Evolutionary conservation across 2,113 vertebrate genomes (phyloP).

Genomic region (Xenus cinereus): DNA sequence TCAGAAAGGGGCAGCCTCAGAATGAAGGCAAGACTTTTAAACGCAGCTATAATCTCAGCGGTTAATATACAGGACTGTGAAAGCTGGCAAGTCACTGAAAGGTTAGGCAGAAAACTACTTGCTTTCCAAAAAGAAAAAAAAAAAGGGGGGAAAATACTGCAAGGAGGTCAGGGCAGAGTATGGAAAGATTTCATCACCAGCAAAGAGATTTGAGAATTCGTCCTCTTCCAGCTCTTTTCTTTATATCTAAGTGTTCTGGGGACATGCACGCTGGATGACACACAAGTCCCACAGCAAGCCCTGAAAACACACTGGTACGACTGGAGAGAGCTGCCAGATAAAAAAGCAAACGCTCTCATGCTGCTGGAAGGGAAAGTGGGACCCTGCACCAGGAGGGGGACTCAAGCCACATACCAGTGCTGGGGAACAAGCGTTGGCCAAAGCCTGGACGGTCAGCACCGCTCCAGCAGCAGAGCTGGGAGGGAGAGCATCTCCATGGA

Average conservation of each 20-base stretch:
- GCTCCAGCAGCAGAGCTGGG: neutral
- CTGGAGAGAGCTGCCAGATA: neutral
- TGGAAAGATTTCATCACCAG: conserved; percentile 22
- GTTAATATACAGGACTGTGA: neutral
- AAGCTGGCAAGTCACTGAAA: neutral
- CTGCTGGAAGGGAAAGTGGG: neutral
- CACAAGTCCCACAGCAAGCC: neutral
- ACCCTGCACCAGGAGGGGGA: neutral
- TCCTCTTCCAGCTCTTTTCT: neutral
- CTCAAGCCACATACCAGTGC: neutral
- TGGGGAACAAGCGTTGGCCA: neutral
- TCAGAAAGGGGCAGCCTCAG: neutral
- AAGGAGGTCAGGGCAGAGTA: neutral
- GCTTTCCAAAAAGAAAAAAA: neutral
- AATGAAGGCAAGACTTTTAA: neutral
- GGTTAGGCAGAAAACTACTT: neutral
- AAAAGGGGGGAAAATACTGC: neutral
- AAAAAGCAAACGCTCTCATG: neutral
- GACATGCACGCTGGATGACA: fast-evolving
- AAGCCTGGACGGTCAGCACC: fast-evolving
- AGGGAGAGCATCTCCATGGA: neutral
- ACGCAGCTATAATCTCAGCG: neutral
- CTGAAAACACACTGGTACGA: neutral
- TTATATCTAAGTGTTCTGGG: neutral
- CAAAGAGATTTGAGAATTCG: neutral